Evolutionary conservation across 2,797 vertebrate genomes (phyloP), one percentile per base, ranked within the genome.

Genomic region (Dicrostonyx torquatus): DNA sequence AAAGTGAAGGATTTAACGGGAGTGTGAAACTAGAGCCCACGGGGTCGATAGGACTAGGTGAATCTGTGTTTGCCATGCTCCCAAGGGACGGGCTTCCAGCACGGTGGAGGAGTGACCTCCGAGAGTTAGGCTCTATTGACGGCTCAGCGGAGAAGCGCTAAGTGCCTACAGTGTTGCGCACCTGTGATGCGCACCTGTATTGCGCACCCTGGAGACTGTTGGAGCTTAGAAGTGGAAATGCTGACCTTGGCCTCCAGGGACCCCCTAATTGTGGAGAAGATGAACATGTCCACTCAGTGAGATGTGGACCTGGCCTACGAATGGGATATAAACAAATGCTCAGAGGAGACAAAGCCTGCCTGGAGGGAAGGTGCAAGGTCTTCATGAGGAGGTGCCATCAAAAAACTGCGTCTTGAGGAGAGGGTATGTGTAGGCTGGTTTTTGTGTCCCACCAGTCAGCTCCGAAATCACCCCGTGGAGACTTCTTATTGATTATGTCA

Each of bases 31-130:
- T 64, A 50, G 10, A 66, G 43, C 9, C 22, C 0, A 1, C 12
- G 29, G 22, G 37, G 37, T 43, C 31, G 37, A 24, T 68, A 89
- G 37, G 40, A 12, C 43, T n/a, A 26, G 37, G 66, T 68, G 43
- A 70, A 60, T 7, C 5, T 26, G 2, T 8, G 2, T 29, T 88
- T 60, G 18, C 34, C 9, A 2, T 11, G 20, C 37, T 53, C 29
- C 2, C 15, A 34, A 22, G 1, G 20, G 37, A 8, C 1, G 3
- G 34, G 64, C 14, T 66, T 40, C 60, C 58, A 24, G 90, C 29
- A 7, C 0, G 8, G n/a, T 0, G 5, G 0, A 0, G 8, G 26
- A 3, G 6, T 29, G 26, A 70, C 29, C 3, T 73, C 1, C 2
- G 4, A 73, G 4, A 77, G 26, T 9, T 18, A 34, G 7, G 45